These are phyloP conservation scores for Salvelinus fontinalis DNA, from an alignment of 2,113 vertebrate species.

Conservation along the genomic window DNA sequence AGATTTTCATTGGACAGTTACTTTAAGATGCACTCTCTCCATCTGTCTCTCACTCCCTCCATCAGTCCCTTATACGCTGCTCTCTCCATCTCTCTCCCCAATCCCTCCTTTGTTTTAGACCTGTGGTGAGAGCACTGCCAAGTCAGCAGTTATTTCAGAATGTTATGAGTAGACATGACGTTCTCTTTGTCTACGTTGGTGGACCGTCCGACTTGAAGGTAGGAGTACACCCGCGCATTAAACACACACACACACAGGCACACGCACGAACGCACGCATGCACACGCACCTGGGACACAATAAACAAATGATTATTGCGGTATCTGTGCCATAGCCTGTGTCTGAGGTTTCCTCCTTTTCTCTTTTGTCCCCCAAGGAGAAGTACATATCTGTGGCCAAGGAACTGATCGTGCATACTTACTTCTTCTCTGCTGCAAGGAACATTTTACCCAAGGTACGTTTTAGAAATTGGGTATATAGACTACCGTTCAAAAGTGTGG, in stretches of 20 bases:
- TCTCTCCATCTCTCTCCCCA: neutral
- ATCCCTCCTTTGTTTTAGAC: slow-evolving; percentile 64
- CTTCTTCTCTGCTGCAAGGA: slow-evolving; percentile 89
- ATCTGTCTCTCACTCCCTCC: neutral
- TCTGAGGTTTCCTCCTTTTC: neutral
- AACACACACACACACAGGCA: slow-evolving; percentile 8
- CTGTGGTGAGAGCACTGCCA: slow-evolving; percentile 82
- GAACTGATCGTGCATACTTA: slow-evolving; percentile 86
- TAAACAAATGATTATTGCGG: neutral
- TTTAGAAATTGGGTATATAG: too few species aligned
- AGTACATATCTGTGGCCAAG: slow-evolving; percentile 85
- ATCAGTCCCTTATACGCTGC: neutral
- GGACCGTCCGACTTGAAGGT: slow-evolving; percentile 90
- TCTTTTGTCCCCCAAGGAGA: slow-evolving; percentile 74
- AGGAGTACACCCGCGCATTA: neutral
- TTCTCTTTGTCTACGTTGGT: slow-evolving; percentile 91
- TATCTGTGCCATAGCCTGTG: neutral
- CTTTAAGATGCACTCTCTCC: neutral
- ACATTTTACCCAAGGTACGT: slow-evolving; percentile 86
- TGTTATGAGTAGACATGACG: slow-evolving; percentile 79
- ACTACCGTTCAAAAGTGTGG: too few species aligned
- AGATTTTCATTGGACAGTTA: too few species aligned
- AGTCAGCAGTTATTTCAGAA: slow-evolving; percentile 88
- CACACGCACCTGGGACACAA: neutral
- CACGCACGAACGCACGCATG: neutral